Conservation (phyloP, 2,113 vertebrate species). For the Centropus bengalensis region DNA sequence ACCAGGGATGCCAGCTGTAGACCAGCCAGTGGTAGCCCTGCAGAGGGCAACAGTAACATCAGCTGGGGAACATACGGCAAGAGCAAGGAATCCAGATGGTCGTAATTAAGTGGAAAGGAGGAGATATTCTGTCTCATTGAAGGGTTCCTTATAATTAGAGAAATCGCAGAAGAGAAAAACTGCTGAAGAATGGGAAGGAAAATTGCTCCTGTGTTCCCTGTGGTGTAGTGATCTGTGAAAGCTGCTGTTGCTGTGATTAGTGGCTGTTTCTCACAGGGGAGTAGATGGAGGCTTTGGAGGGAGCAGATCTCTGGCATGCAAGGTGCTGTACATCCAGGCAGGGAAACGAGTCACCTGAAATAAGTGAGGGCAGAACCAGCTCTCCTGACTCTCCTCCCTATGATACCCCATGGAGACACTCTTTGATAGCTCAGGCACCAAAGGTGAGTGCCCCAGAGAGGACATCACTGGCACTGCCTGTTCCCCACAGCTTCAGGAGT, state of each 20-base stretch:
- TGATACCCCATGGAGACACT: not conserved
- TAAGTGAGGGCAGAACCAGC: not conserved
- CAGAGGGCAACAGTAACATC: not conserved
- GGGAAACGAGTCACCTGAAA: not conserved
- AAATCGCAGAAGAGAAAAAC: not conserved
- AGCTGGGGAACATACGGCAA: not conserved
- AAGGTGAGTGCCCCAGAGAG: not conserved
- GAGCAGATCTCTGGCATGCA: not conserved
- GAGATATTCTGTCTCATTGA: not conserved
- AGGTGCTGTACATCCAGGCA: not conserved
- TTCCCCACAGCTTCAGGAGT: not conserved
- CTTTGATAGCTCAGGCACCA: not conserved
- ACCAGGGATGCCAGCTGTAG: not conserved
- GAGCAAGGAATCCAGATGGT: not conserved
- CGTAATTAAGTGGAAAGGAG: not conserved
- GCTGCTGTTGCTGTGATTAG: not conserved
- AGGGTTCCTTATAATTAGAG: not conserved
- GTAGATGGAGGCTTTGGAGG: not conserved
- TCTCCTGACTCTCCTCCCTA: not conserved
- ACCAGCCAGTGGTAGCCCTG: accelerated
- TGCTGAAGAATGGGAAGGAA: not conserved
- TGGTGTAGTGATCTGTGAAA: not conserved
- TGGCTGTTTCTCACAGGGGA: not conserved
- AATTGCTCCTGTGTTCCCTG: not conserved
- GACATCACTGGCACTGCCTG: not conserved